Base-by-base conservation (phyloP, 2,888 invertebrate species). In the Cephus spinipes region DNA sequence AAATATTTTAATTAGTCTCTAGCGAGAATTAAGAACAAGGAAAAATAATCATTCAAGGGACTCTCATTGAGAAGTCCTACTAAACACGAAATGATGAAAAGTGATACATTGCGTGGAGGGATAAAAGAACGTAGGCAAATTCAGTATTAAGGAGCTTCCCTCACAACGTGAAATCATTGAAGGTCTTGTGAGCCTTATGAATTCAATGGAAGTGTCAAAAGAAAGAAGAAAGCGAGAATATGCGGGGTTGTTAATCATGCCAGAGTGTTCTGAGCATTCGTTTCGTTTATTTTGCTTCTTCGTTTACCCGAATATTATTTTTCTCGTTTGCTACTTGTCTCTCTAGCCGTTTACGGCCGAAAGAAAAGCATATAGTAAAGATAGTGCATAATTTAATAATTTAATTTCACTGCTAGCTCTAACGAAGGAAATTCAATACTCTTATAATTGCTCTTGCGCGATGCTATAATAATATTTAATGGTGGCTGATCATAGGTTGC, bases 121-220 rank as follows among this genome's bases (percentile, higher is more conserved):
- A 73, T 69, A 23, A 55, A 55, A 23, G 23, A 55, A 55, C 0
- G 55, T 23, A 55, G 55, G 55, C 2, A 78, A 36, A 40, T 77
- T 81, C 81, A 81, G 81, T 82, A 81, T 81, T 81, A 79, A 76
- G 68, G 76, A 81, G 80, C 79, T 82, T 79, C 81, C 81, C 69
- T 73, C 73, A 3, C 31, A 71, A 71, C 23, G 55, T 23, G 1
- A 55, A 55, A 23, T 9, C 6, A 9, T 55, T 6, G 23, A 55
- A 55, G 55, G 23, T 55, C 55, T 55, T 55, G 55, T 0, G 9
- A 55, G 23, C 55, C 23, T 23, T 2, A 23, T 15, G 55, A 9
- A 55, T 55, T 55, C 15, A 23, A 55, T 2, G 23, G 9, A 55
- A 55, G 23, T 55, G 55, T 55, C 55, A 55, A 55, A 55, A 2